These are phyloP conservation scores for Homarus gammarus DNA, from an alignment of 2,888 invertebrate species.

Conservation along the genomic window DNA sequence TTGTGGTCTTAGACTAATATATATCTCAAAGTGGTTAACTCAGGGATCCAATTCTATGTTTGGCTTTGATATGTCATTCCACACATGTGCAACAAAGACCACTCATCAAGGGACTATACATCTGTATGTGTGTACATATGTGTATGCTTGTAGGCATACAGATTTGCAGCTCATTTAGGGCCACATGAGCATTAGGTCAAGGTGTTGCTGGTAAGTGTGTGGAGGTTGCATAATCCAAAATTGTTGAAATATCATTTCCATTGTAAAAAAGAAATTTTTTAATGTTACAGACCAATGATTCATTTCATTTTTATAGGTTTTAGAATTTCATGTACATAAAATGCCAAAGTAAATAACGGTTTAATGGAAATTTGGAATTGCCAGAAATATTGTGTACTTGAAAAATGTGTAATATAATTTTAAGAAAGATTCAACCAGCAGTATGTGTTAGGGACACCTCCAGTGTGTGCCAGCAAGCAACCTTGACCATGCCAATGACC, in stretches of 20 bases:
- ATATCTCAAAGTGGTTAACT: constrained; percentile 14
- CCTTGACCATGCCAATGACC: constrained; percentile 12
- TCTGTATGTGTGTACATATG: background rate
- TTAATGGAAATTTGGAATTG: constrained; percentile 11
- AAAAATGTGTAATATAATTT: background rate
- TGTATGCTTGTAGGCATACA: background rate
- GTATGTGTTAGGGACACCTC: background rate
- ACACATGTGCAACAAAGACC: background rate
- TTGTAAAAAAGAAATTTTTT: background rate
- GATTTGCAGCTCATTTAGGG: background rate
- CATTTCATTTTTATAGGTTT: background rate
- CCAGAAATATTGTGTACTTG: background rate
- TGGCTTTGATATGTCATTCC: background rate
- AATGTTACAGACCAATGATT: background rate
- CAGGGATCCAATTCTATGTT: constrained; percentile 32
- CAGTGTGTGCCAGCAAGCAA: background rate
- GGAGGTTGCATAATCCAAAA: background rate
- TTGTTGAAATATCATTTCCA: background rate
- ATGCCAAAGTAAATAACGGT: background rate
- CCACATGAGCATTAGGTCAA: constrained; percentile 16
- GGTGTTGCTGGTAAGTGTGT: constrained; percentile 6
- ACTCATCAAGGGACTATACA: background rate
- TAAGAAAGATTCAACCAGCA: background rate
- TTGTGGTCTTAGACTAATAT: constrained; percentile 26
- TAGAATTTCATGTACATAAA: background rate